Evolutionary conservation across 2,113 vertebrate genomes (phyloP).

Genomic region (Pycnonotus jocosus): DNA sequence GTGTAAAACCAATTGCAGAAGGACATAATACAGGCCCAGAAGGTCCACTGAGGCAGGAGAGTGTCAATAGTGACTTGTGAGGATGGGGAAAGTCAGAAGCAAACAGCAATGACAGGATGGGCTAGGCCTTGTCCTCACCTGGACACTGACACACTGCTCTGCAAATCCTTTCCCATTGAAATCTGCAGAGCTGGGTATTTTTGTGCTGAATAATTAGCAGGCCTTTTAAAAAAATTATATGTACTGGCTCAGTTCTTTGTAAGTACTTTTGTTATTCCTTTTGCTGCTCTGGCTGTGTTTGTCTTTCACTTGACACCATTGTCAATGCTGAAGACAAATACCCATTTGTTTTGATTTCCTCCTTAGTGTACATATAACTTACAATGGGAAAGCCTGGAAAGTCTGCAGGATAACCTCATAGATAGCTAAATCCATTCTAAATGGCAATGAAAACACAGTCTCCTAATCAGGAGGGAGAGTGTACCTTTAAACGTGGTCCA

Average conservation of each 20-base stretch:
- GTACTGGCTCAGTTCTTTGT: not conserved
- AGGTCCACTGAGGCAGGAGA: not conserved
- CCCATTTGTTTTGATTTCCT: constrained; percentile 56
- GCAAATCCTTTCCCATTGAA: not conserved
- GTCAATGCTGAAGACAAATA: constrained; percentile 45
- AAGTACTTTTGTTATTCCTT: constrained; percentile 16
- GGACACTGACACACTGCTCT: fast-evolving
- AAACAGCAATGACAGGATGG: not conserved
- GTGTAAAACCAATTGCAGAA: not conserved
- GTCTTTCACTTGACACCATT: not conserved
- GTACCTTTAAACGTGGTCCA: constrained; percentile 28
- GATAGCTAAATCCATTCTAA: constrained; percentile 59
- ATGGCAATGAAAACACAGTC: constrained; percentile 22
- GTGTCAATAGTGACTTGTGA: not conserved
- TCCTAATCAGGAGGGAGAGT: constrained; percentile 31
- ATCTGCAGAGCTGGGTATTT: not conserved
- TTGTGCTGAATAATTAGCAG: not conserved
- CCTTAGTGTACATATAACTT: constrained; percentile 36
- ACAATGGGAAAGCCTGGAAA: constrained; percentile 58
- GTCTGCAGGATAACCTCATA: constrained; percentile 67
- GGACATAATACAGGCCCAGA: not conserved
- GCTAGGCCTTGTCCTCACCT: not conserved
- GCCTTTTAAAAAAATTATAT: not conserved
- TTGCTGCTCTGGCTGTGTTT: constrained; percentile 18
- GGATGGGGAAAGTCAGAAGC: not conserved